Evolutionary conservation across 2,113 vertebrate species (phyloP), one percentile per base, ranked within the genome.

Genomic region (Antigone vipio): DNA sequence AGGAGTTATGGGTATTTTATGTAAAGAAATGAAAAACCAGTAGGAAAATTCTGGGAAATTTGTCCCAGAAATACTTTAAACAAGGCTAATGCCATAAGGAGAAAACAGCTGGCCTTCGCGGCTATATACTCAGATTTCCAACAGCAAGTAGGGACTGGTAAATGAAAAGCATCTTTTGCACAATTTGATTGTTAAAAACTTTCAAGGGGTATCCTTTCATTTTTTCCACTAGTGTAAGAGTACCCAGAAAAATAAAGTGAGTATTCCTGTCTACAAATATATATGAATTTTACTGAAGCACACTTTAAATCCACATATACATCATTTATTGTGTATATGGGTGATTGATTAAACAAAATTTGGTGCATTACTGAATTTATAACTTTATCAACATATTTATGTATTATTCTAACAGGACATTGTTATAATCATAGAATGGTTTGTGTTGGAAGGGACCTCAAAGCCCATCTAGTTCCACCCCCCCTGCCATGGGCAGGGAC

Each of bases 101-200:
- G 50, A 88, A 88, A 92, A 74, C 68, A 91, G 60, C 79, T 56
- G 68, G 44, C 44, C 30, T 88, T 73, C 3, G 0, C 27, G 24
- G 58, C 55, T 60, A 5, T 14, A 35, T 38, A 47, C 55, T 86
- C 59, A 63, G 34, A 73, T 88, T 96, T 92, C 76, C 73, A 84
- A 16, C 15, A 59, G 72, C 27, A 86, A 92, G 71, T 6, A 80
- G 52, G 30, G 67, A 86, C 12, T 50, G 44, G 44, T 40, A 90
- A 95, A 92, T 88, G 21, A 69, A 90, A 96, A 94, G 47, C 72
- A 84, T 66, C 71, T 95, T 94, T 50, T 58, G 26, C 17, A 67
- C 18, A 81, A 64, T 13, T 47, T 38, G 12, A 34, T 52, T 55
- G 23, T 63, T 77, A 84, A 93, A 78, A 75, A 24, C 16, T 84